Conservation (phyloP, 64 coral and sea anemone species). For the Pocillopora damicornis region DNA sequence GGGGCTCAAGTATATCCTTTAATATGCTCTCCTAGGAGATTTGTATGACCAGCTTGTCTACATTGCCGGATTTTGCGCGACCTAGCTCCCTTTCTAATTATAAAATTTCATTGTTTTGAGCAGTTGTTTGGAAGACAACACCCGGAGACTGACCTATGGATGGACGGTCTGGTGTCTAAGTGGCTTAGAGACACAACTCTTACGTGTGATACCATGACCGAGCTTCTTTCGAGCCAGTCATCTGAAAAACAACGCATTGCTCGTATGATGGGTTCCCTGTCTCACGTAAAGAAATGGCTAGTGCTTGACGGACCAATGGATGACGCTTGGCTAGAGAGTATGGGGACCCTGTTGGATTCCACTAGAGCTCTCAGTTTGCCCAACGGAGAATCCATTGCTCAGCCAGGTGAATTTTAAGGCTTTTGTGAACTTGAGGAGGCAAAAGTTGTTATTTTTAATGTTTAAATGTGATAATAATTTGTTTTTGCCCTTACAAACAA, state of each 20-base stretch:
- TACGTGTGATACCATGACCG: slow-evolving; percentile 52
- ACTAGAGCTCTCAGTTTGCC: slow-evolving; percentile 66
- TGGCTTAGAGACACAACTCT: slow-evolving; percentile 70
- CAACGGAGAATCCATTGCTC: slow-evolving; percentile 58
- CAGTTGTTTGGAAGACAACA: slow-evolving; percentile 77
- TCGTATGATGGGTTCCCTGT: slow-evolving; percentile 48
- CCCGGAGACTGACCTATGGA: slow-evolving; percentile 43
- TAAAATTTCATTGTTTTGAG: neutral
- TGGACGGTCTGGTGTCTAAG: slow-evolving; percentile 77
- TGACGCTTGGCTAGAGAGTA: slow-evolving; percentile 67
- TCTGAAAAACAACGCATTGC: slow-evolving; percentile 57
- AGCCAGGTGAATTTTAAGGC: slow-evolving; percentile 38
- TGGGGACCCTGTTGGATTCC: slow-evolving; percentile 67
- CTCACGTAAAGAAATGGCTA: slow-evolving; percentile 83
- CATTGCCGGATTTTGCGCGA: too few relatives aligned
- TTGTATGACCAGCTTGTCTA: too few relatives aligned
- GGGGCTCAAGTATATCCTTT: too few relatives aligned
- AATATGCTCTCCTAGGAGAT: too few relatives aligned
- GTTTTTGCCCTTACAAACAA: too few relatives aligned
- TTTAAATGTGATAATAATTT: too few relatives aligned
- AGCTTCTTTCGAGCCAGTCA: slow-evolving; percentile 40
- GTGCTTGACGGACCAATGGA: slow-evolving; percentile 89
- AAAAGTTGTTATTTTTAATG: too few relatives aligned
- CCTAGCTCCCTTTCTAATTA: neutral
- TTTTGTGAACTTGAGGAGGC: neutral